A percentile compares a stretch with the other conserved stretches of the same genome.
Conservation (phyloP, 2,113 vertebrate genomes). For the Semicossyphus pulcher region DNA sequence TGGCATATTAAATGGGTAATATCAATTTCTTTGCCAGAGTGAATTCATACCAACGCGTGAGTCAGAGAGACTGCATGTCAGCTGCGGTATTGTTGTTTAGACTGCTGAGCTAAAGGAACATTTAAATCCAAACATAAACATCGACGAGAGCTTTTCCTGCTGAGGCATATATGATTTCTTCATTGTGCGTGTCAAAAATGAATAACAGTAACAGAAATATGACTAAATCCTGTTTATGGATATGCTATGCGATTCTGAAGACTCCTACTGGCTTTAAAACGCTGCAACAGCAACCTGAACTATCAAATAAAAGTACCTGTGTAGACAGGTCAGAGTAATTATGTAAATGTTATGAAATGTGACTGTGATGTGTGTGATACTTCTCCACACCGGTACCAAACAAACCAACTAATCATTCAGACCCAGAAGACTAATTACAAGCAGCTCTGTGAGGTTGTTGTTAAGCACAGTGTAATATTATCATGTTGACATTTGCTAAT, state of each 20-base stretch:
- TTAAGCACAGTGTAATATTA: neutral
- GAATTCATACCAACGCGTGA: conserved; percentile 34
- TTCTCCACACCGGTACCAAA: neutral
- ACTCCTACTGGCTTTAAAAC: neutral
- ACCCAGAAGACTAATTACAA: neutral
- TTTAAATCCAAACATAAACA: conserved; percentile 40
- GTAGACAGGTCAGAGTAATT: neutral
- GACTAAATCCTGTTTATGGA: conserved; percentile 34
- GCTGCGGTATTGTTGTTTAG: conserved; percentile 29
- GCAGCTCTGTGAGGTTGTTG: neutral
- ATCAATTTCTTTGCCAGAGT: conserved; percentile 35
- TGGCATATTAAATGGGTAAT: conserved; percentile 48
- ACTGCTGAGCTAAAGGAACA: conserved; percentile 39
- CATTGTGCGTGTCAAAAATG: conserved; percentile 19
- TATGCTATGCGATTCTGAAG: neutral
- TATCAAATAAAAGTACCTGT: conserved; percentile 9
- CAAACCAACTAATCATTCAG: neutral
- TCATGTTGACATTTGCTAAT: neutral
- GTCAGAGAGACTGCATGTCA: conserved; percentile 40
- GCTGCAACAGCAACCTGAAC: neutral
- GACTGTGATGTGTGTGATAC: neutral
- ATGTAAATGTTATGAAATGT: conserved; percentile 12
- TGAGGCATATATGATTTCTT: conserved; percentile 20
- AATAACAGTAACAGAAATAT: conserved; percentile 42
- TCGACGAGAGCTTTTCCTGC: conserved; percentile 20